Evolutionary conservation across 2,797 vertebrate genomes (phyloP), one percentile per base, ranked within the genome.

Genomic region (Pogoniulus pusillus): DNA sequence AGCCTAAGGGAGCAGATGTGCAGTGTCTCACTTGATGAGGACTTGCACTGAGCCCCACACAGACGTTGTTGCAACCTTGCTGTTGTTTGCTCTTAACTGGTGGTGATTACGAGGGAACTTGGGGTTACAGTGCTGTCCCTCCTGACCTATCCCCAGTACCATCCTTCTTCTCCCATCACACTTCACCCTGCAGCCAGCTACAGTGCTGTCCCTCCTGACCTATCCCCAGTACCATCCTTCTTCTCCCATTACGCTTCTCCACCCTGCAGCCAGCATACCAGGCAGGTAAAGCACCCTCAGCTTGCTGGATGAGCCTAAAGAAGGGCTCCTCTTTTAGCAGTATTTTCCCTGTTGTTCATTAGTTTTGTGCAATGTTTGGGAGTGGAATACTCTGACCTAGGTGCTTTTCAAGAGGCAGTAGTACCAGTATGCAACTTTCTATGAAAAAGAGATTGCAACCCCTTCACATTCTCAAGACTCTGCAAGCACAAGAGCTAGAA

Each of bases 401-500:
- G 32, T 64, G 29, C 30, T 80, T 68, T 72, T 69, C 51, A 87
- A 82, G 41, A 77, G 30, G 19, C 41, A 51, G 12, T 19, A 4
- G 6, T 45, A 66, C 35, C 69, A 64, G 58, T 20, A 16, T 0
- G 2, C 79, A 85, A 72, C 12, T 32, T 73, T 59, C 65, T 30
- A 54, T 7, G 12, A 87, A 37, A 19, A 75, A 32, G 16, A 72
- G 39, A 51, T 90, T 58, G 49, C 63, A 32, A 59, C 1, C 26
- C 10, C 34, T 68, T 71, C 29, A 5, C 26, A 5, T 73, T 80
- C 82, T 70, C n/a, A 86, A 63, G 53, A 27, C 24, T 66, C 22
- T 89, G 34, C 62, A 85, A 82, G 78, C n/a, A 35, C 23, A 77
- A 27, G 62, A 68, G 27, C 37, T 69, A 78, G n/a, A 77, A 77